Conservation (phyloP, 2,113 vertebrate genomes). For the Neolamprologus hecqui region DNA sequence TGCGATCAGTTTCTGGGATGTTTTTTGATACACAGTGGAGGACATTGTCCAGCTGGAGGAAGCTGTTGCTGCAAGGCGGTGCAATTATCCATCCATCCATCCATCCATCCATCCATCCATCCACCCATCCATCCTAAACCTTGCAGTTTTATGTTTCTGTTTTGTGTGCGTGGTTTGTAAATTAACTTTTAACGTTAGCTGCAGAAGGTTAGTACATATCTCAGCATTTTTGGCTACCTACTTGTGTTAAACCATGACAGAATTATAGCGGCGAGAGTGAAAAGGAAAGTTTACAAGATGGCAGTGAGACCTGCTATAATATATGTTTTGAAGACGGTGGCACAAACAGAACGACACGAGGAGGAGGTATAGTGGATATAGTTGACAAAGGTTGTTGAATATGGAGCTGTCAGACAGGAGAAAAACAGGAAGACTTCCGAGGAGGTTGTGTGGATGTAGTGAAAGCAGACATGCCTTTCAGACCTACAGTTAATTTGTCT, state of each 20-base stretch:
- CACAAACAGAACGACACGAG: not conserved
- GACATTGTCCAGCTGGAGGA: not conserved
- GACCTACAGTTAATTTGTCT: not conserved
- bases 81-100: not conserved
- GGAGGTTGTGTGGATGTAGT: not conserved
- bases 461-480: not conserved
- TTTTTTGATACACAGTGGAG: not conserved
- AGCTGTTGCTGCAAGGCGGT: not conserved
- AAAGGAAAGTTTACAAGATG: not conserved
- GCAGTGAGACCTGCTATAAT: not conserved
- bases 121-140: not conserved
- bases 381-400: rapidly evolving
- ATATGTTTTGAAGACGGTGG: not conserved
- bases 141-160: not conserved
- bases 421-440: not conserved
- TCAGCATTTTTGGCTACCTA: not conserved
- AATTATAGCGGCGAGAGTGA: not conserved
- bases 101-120: not conserved
- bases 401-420: not conserved
- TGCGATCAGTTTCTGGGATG: not conserved
- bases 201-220: not conserved
- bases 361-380: not conserved
- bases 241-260: not conserved
- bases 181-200: not conserved
- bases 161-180: not conserved